Evolutionary conservation across 1,140 invertebrate species (phyloP).

Genomic region (Geopemphigus sp.): DNA sequence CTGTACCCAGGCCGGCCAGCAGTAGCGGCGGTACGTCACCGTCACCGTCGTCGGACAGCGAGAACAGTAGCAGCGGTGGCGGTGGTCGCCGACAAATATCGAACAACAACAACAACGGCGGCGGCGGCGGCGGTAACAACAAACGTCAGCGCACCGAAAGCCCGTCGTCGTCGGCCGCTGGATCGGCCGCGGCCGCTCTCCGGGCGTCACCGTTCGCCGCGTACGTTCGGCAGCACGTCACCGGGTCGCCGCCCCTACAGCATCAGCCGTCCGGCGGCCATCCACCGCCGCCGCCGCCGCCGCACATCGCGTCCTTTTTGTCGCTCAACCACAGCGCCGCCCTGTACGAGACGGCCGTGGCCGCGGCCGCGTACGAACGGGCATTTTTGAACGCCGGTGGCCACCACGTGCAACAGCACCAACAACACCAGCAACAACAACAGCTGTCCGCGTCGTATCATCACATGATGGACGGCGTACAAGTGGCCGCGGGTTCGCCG

Average conservation of each 20-base stretch:
- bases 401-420: not conserved
- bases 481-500: conserved; percentile 1
- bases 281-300: not conserved
- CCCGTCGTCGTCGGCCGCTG: not conserved
- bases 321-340: conserved; percentile 31
- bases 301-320: conserved; percentile 31
- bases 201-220: conserved; percentile 17
- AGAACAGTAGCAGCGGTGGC: conserved; percentile 22
- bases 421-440: not conserved
- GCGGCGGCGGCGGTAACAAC: not conserved
- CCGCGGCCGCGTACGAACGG: conserved; percentile 39
- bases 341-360: conserved; percentile 34
- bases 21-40: conserved; percentile 15
- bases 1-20: not conserved
- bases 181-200: not conserved
- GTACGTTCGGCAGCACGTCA: not conserved
- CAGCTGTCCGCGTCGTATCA: not conserved
- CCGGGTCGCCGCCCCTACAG: not conserved
- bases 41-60: conserved; percentile 30
- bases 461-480: conserved; percentile 25
- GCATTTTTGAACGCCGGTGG: conserved; percentile 29
- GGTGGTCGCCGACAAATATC: conserved; percentile 1
- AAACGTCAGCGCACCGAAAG: conserved; percentile 42
- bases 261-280: not conserved
- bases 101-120: not conserved